Evolutionary conservation across 2,888 invertebrate species (phyloP).

Genomic region (Acanthoscelides obtectus): DNA sequence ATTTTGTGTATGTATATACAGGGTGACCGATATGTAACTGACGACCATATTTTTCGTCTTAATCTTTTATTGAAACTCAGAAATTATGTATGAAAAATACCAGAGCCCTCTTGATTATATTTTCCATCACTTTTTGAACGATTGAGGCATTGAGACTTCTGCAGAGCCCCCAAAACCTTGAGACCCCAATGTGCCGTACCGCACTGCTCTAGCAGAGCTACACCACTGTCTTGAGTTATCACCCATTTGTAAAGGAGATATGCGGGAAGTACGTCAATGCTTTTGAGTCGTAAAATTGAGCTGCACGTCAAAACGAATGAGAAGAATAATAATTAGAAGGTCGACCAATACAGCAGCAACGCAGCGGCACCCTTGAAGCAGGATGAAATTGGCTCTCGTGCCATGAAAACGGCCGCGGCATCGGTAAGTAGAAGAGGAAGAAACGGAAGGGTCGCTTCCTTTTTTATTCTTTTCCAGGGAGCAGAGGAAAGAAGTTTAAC

Average conservation of each 20-base stretch:
- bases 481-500: neutral
- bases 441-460: neutral
- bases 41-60: too few species aligned
- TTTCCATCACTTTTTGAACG: too few species aligned
- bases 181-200: too few species aligned
- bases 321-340: neutral
- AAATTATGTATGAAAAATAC: too few species aligned
- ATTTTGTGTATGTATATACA: too few species aligned
- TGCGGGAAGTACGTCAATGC: neutral
- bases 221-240: too few species aligned
- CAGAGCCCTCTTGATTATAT: too few species aligned
- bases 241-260: neutral
- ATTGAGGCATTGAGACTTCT: too few species aligned
- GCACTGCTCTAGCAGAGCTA: too few species aligned
- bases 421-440: neutral
- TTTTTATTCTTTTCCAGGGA: neutral
- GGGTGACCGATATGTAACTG: too few species aligned
- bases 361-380: neutral
- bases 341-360: neutral
- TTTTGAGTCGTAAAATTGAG: neutral
- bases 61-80: too few species aligned
- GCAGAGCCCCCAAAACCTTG: too few species aligned
- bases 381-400: neutral
- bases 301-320: neutral
- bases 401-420: neutral